Percentiles rank a stretch among this genome's conserved stretches.
Conservation (phyloP, 2,113 vertebrate genomes). For the Heptranchias perlo region DNA sequence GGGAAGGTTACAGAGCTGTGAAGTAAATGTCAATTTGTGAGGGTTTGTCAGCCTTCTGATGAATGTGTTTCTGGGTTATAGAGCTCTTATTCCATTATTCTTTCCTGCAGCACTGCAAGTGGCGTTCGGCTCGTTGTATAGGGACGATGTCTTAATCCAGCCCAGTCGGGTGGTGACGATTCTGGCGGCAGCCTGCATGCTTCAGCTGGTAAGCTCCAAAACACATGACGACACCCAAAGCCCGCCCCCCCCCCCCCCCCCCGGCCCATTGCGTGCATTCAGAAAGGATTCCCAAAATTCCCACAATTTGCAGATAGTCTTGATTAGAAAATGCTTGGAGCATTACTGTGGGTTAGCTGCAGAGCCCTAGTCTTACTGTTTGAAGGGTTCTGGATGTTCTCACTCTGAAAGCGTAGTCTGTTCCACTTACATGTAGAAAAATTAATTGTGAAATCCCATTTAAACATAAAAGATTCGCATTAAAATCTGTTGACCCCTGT, state of each 20-base stretch:
- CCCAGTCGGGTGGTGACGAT: constrained; percentile 86
- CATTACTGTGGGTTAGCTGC: background rate
- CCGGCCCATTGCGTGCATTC: background rate
- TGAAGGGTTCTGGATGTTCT: background rate
- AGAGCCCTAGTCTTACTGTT: background rate
- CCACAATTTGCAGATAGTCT: background rate
- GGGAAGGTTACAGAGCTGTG: background rate
- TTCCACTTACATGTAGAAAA: background rate
- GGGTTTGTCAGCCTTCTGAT: too few species aligned
- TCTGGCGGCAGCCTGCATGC: constrained; percentile 89
- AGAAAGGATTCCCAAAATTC: background rate
- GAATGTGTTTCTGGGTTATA: background rate
- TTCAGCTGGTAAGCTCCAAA: constrained; percentile 77
- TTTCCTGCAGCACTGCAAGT: constrained; percentile 78
- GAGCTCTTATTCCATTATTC: background rate
- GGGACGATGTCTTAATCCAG: constrained; percentile 91
- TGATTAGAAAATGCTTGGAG: background rate
- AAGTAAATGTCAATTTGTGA: background rate
- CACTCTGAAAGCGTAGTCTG: background rate
- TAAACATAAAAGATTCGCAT: background rate
- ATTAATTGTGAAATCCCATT: background rate
- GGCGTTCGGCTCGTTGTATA: constrained; percentile 90
- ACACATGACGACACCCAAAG: background rate
- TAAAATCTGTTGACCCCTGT: too few species aligned
- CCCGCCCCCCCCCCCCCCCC: background rate